Conservation (phyloP, 2,113 vertebrate species). For the Dascyllus trimaculatus region DNA sequence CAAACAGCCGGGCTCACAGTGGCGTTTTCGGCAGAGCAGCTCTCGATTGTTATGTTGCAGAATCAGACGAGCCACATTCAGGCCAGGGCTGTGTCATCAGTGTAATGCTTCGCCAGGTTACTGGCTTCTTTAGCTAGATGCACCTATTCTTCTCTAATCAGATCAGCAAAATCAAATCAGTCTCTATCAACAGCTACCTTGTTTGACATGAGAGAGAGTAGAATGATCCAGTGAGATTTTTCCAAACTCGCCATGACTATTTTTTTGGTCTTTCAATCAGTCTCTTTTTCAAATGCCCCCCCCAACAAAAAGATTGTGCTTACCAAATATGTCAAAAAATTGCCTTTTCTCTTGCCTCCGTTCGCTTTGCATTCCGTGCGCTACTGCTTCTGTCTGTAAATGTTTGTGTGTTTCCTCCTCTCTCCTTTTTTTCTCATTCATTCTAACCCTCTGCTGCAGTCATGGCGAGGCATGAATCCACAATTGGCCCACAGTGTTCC, state of each 20-base stretch:
- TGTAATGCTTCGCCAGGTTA: conserved; percentile 56
- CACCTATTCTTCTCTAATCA: conserved; percentile 63
- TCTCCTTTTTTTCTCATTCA: conserved; percentile 50
- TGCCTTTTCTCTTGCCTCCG: conserved; percentile 1
- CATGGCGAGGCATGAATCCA: conserved; percentile 54
- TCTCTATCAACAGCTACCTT: conserved; percentile 19
- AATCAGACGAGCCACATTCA: conserved; percentile 31
- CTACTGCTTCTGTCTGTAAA: conserved; percentile 3
- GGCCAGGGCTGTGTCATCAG: conserved; percentile 60
- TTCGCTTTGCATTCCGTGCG: conserved; percentile 56
- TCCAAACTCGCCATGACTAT: neutral
- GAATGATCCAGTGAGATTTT: neutral
- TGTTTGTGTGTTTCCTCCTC: conserved; percentile 36
- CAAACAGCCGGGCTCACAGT: conserved; percentile 17
- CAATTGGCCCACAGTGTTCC: conserved; percentile 49
- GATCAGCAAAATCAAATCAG: conserved; percentile 55
- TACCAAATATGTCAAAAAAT: conserved; percentile 47
- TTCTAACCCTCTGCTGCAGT: conserved; percentile 39
- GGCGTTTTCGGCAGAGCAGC: conserved; percentile 12
- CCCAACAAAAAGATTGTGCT: neutral
- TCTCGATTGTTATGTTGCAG: conserved; percentile 29
- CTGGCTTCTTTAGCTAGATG: conserved; percentile 64
- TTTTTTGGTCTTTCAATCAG: neutral
- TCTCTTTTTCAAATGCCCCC: conserved; percentile 6
- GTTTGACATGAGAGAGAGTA: conserved; percentile 1